Evolutionary conservation across 2,113 vertebrate genomes (phyloP).

Genomic region (Poeciliopsis retropinna): DNA sequence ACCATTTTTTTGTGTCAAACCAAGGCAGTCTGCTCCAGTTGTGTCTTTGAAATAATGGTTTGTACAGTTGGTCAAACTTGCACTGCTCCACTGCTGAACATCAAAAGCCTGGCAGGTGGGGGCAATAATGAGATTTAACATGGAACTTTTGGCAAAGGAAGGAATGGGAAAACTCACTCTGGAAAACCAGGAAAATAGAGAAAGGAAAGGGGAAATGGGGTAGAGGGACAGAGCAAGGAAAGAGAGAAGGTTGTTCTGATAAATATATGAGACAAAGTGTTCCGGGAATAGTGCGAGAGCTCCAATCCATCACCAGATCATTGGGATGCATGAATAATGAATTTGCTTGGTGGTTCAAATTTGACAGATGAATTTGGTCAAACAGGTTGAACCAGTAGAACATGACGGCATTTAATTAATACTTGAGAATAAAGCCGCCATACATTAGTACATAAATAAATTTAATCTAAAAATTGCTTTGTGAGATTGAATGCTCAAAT

Average conservation of each 20-base stretch:
- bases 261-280: slow-evolving; percentile 47
- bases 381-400: slow-evolving; percentile 21
- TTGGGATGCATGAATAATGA: slow-evolving; percentile 62
- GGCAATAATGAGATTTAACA: slow-evolving; percentile 62
- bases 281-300: slow-evolving; percentile 30
- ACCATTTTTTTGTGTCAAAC: too few relatives aligned
- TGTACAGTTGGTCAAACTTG: slow-evolving; percentile 38
- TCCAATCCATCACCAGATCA: slow-evolving; percentile 57
- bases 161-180: slow-evolving; percentile 8
- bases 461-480: neutral
- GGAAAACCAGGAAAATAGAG: slow-evolving; percentile 6
- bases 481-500: neutral
- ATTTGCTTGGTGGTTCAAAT: slow-evolving; percentile 36
- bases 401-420: slow-evolving; percentile 3
- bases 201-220: neutral
- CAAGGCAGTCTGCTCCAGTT: too few relatives aligned
- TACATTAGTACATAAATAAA: neutral
- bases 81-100: slow-evolving; percentile 24
- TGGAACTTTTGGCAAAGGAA: slow-evolving; percentile 26
- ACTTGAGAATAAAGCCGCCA: slow-evolving; percentile 12
- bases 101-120: slow-evolving; percentile 27
- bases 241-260: slow-evolving; percentile 55
- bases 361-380: slow-evolving; percentile 36
- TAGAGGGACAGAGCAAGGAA: neutral
- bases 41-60: neutral